Evolutionary conservation across 2,113 vertebrate species (phyloP).

Genomic region (Neodontobutis hainanensis): DNA sequence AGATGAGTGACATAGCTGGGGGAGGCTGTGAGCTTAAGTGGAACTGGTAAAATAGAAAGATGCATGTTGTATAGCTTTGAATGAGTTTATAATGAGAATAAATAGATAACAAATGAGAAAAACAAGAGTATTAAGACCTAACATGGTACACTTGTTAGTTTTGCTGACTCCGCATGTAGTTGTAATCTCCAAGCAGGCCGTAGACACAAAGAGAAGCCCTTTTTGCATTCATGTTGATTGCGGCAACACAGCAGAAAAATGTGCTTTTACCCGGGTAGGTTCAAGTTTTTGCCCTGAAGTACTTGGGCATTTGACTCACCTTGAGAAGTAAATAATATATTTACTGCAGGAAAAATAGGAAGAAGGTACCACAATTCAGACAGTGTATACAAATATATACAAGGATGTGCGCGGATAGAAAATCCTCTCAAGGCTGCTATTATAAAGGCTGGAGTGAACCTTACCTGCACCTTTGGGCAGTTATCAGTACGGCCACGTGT

Average conservation of each 20-base stretch:
- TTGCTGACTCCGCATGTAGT: not conserved
- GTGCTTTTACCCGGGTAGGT: no score
- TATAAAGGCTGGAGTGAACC: slow-evolving; percentile 31
- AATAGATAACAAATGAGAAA: not conserved
- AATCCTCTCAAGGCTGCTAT: slow-evolving; percentile 26
- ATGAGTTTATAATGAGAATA: not conserved
- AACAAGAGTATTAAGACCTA: not conserved
- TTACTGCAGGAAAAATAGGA: slow-evolving; percentile 10
- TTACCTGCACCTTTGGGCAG: slow-evolving; percentile 33
- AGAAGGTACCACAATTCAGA: slow-evolving; percentile 16
- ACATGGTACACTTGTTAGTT: not conserved
- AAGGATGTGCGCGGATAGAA: slow-evolving; percentile 29
- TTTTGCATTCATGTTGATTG: no score
- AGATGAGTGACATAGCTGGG: slow-evolving; percentile 22
- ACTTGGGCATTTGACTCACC: slow-evolving; percentile 10
- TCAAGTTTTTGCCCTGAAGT: not conserved
- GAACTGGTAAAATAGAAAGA: not conserved
- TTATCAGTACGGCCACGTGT: slow-evolving; percentile 48
- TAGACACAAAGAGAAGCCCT: no score
- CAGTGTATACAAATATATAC: not conserved
- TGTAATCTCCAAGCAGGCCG: no score
- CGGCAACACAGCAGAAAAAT: no score
- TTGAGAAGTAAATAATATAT: slow-evolving; percentile 34
- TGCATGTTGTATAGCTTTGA: slow-evolving; percentile 1
- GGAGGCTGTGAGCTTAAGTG: slow-evolving; percentile 3